Evolutionary conservation across 1,140 invertebrate genomes (phyloP), one percentile per base, ranked within the genome.

Genomic region (Drosophila sp.): DNA sequence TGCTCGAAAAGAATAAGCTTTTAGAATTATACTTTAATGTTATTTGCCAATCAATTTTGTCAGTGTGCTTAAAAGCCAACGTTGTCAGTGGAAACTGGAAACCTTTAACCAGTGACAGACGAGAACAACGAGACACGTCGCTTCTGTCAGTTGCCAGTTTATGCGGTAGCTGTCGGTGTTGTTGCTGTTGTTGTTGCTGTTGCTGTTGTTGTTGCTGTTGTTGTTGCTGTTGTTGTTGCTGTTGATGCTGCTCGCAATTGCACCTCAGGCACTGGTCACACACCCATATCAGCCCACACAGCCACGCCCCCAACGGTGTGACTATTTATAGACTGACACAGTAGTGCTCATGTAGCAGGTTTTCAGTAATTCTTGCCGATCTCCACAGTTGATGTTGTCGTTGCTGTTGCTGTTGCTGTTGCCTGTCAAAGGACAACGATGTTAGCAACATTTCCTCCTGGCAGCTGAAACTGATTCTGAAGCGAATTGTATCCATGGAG

Each of bases 251-350:
- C 36, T 67, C 46, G 46, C 70, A 72, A 64, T n/a, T 72, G 63
- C 63, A 72, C 45, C 62, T 58, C 62, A 27, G 70, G 62, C 34
- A 18, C n/a, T 41, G 61, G 34, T 57, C 51, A 46, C 50, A 13
- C 36, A 25, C n/a, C 16, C 51, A 25, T 21, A 36, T 8, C 40
- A 27, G 18, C 59, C 69, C 62, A 45, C 32, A 1, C 43, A n/a
- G 27, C n/a, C 58, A 38, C 11, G n/a, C 48, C 34, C 50, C 16
- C 9, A 9, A 34, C 18, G 48, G 29, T 29, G 21, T 58, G 29
- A 53, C 70, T 72, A 72, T 72, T 72, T 72, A 72, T 72, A 72
- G 63, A 72, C 63, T 72, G 54, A 72, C 70, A 72, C 58, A 51
- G 69, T 72, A 21, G 21, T 21, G 62, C 65, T 61, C 62, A 51